These are phyloP conservation scores for Ptychodera flava DNA, from an alignment of 35 echinoderm and acorn worm species.

Conservation along the genomic window DNA sequence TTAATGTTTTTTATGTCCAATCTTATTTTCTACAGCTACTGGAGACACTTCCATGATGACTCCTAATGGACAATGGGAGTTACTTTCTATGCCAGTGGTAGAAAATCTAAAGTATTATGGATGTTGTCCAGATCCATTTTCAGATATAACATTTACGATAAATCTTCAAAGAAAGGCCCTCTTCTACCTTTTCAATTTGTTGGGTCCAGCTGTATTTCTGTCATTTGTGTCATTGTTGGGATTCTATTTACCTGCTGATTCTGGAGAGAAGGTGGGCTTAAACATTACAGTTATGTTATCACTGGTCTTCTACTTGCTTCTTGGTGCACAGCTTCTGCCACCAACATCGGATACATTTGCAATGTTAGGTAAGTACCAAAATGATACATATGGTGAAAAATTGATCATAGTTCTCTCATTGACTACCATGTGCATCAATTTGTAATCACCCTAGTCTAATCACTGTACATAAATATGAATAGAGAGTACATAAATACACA, in stretches of 20 bases:
- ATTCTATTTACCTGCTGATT: constrained; percentile 76
- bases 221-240: constrained; percentile 60
- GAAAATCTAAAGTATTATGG: constrained; percentile 59
- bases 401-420: too few species aligned
- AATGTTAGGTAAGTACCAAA: constrained; percentile 56
- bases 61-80: constrained; percentile 79
- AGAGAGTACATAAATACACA: too few species aligned
- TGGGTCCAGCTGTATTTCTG: constrained; percentile 74
- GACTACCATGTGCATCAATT: too few species aligned
- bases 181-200: constrained; percentile 83
- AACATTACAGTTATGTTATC: constrained; percentile 81
- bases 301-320: constrained; percentile 78
- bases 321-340: constrained; percentile 70
- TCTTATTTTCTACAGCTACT: constrained; percentile 29
- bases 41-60: constrained; percentile 64
- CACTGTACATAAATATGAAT: too few species aligned
- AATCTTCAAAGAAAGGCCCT: constrained; percentile 55
- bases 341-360: constrained; percentile 70
- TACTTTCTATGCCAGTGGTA: constrained; percentile 56
- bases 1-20: neutral
- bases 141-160: constrained; percentile 63
- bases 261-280: constrained; percentile 82
- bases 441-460: too few species aligned
- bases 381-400: too few species aligned
- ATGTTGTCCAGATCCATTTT: constrained; percentile 80